Conservation (phyloP, 2,113 vertebrate species). For the cattle (Bos taurus) region ARS-UCD2.0 NC_037354.1:15383001-15383500, state of each 20-base stretch:
- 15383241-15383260: not conserved
- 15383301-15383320: not conserved
- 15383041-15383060: not conserved
- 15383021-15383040: not conserved
- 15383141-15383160: not conserved
- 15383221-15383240: not conserved
- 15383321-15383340: not conserved
- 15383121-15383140: not conserved
- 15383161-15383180: not conserved
- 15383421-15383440: not conserved
- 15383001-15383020: not conserved
- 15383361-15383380: not conserved
- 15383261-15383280: not conserved
- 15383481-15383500: not conserved
- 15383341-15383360: not conserved
- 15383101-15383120: not conserved
- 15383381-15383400: not conserved
- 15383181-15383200: not conserved
- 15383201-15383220: not conserved
- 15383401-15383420: too few species aligned
- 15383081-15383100: not conserved
- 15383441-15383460: not conserved
- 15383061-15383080: not conserved
- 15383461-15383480: not conserved
- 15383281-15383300: not conserved